Percentiles rank a stretch among this genome's conserved stretches.
Evolutionary conservation across 2,888 invertebrate species (phyloP).

Genomic region (Alloscopus bannaensis): DNA sequence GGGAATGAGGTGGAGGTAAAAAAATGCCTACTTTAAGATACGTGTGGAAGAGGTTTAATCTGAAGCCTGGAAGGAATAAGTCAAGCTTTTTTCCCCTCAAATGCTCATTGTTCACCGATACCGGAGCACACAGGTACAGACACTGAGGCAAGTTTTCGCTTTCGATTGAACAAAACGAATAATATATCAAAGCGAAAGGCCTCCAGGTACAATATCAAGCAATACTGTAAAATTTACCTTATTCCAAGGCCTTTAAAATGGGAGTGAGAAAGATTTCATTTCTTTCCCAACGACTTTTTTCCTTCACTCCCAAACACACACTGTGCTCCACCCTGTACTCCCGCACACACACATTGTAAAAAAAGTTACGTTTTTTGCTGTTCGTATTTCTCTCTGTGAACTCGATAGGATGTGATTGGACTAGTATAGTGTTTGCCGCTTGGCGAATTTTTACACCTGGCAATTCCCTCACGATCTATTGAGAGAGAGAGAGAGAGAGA

Average conservation of each 20-base stretch:
- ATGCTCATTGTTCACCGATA: too few species aligned
- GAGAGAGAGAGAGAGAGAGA: neutral
- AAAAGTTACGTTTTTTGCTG: neutral
- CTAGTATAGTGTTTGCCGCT: slow-evolving; percentile 49
- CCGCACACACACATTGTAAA: neutral
- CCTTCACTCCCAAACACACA: too few species aligned
- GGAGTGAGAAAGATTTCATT: slow-evolving; percentile 35
- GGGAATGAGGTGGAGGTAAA: neutral
- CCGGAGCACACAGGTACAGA: too few species aligned
- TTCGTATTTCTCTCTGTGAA: slow-evolving; percentile 20
- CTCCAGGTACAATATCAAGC: slow-evolving; percentile 19
- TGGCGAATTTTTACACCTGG: slow-evolving; percentile 72
- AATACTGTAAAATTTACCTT: slow-evolving; percentile 16
- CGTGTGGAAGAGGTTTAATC: neutral
- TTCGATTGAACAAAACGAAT: too few species aligned
- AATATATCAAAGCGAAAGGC: neutral
- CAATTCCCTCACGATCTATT: slow-evolving; percentile 56
- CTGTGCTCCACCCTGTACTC: too few species aligned
- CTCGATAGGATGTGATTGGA: slow-evolving; percentile 65
- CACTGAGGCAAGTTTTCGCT: too few species aligned
- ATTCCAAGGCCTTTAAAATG: slow-evolving; percentile 7
- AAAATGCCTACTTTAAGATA: slow-evolving; percentile 11
- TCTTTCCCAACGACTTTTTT: slow-evolving; percentile 5
- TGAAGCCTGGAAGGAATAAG: too few species aligned
- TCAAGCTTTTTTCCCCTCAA: too few species aligned